phyloP scores from a whole-genome alignment of 2,888 invertebrate species.

The Noctua comes region DNA sequence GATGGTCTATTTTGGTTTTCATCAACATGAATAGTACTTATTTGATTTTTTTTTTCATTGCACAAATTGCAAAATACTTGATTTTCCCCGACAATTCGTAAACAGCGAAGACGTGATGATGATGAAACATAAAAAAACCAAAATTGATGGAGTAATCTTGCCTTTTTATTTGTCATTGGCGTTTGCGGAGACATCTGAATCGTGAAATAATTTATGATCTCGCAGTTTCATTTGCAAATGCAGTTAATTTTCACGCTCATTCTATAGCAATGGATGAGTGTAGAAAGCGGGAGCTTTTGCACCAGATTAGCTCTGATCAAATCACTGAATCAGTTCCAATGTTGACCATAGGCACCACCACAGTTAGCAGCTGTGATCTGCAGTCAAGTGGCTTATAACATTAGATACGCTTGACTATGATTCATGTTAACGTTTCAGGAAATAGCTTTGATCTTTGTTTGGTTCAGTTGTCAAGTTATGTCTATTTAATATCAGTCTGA shows the following conservation, averaged over 20 bases:
- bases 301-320: not conserved
- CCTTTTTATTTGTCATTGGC: not conserved
- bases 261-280: not conserved
- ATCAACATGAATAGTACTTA: no score
- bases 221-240: not conserved
- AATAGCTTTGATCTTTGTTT: conserved; percentile 2
- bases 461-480: not conserved
- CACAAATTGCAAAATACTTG: not conserved
- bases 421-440: not conserved
- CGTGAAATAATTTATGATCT: not conserved
- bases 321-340: not conserved
- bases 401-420: conserved; percentile 12
- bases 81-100: not conserved
- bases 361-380: conserved; percentile 10
- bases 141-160: not conserved
- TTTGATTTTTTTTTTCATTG: not conserved
- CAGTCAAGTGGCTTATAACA: conserved; percentile 12
- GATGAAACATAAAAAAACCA: not conserved
- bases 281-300: not conserved
- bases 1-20: not conserved
- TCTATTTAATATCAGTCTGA: not conserved
- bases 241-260: not conserved
- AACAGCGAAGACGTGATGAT: not conserved
- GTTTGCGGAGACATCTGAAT: not conserved
- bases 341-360: not conserved